These are phyloP conservation scores for Apolygus lucorum DNA, from an alignment of 1,140 invertebrate species.

Conservation along the genomic window DNA sequence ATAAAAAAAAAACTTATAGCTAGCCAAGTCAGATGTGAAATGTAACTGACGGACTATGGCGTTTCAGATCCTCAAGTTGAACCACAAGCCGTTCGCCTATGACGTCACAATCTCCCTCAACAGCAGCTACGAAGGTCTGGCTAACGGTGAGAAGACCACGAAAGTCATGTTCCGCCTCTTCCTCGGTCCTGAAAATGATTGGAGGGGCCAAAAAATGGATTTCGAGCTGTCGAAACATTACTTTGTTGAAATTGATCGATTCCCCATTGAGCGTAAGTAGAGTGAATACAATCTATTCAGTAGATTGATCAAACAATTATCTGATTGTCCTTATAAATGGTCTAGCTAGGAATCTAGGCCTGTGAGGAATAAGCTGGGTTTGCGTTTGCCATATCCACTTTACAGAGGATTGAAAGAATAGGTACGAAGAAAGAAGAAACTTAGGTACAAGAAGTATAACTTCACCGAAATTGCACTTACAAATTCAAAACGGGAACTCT, in stretches of 20 bases:
- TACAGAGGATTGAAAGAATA: too few relatives aligned
- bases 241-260: constrained; percentile 19
- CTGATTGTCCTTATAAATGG: too few relatives aligned
- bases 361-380: too few relatives aligned
- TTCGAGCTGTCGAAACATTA: constrained; percentile 9
- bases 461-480: too few relatives aligned
- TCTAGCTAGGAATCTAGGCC: too few relatives aligned
- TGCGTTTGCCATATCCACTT: too few relatives aligned
- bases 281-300: too few relatives aligned
- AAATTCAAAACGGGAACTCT: too few relatives aligned
- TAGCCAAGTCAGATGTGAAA: not conserved
- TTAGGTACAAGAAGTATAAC: too few relatives aligned
- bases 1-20: too few relatives aligned
- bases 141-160: not conserved
- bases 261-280: constrained; percentile 12
- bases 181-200: constrained; percentile 15
- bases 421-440: too few relatives aligned
- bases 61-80: constrained; percentile 16
- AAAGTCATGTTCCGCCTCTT: constrained; percentile 20
- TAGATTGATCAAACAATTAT: too few relatives aligned
- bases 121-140: constrained; percentile 12
- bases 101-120: constrained; percentile 2
- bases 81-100: constrained; percentile 13
- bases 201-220: constrained; percentile 15
- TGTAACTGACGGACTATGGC: not conserved